Conservation (phyloP, 2,888 invertebrate species). For the Tipula confusa region DNA sequence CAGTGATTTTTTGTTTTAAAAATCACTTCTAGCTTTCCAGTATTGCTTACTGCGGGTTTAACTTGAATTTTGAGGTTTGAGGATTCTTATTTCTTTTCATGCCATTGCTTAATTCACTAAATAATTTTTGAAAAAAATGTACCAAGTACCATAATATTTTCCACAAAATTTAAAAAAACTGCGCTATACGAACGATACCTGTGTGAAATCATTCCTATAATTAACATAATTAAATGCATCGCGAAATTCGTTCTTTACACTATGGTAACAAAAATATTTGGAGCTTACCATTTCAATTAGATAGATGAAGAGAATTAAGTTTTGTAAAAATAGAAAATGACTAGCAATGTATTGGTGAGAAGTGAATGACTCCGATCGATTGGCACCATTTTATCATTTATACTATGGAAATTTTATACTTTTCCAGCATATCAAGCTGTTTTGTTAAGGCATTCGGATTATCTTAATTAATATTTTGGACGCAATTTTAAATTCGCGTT, state of each 20-base stretch:
- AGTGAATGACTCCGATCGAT: neutral
- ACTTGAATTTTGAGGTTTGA: too few species aligned
- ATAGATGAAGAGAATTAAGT: neutral
- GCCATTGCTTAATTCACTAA: too few species aligned
- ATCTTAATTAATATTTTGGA: too few species aligned
- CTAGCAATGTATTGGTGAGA: neutral
- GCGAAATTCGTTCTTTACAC: neutral
- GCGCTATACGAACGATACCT: neutral
- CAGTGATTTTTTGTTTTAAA: too few species aligned
- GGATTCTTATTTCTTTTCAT: too few species aligned
- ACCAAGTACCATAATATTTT: too few species aligned
- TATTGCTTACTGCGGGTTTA: too few species aligned
- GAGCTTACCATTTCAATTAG: slow-evolving; percentile 20
- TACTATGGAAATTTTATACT: neutral
- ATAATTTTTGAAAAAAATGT: too few species aligned
- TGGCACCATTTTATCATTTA: neutral
- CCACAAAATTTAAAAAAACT: neutral
- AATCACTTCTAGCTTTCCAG: too few species aligned
- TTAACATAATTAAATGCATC: slow-evolving; percentile 12
- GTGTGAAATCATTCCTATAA: neutral
- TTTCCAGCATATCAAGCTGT: too few species aligned
- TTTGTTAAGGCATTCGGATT: too few species aligned
- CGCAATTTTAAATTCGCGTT: too few species aligned
- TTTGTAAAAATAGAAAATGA: neutral
- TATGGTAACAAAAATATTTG: neutral